Percentiles rank a stretch among this genome's conserved stretches.
Evolutionary conservation across 2,113 vertebrate genomes (phyloP).

Genomic region (Gambusia affinis): DNA sequence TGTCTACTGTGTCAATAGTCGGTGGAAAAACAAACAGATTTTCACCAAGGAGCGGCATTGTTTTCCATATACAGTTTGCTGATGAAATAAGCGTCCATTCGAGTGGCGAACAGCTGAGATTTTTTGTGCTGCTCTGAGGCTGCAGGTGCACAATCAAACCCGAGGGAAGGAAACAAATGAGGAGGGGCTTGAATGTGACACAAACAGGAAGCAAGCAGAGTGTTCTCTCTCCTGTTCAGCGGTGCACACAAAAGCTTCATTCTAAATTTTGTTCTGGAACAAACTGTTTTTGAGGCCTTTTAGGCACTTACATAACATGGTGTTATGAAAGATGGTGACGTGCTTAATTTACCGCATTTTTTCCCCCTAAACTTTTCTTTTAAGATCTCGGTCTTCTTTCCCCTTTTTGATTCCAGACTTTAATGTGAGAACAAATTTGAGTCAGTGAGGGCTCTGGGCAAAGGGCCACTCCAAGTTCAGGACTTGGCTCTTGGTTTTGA

Average conservation of each 20-base stretch:
- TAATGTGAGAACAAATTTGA: slow-evolving; percentile 10
- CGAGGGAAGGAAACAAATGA: slow-evolving; percentile 67
- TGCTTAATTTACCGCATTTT: slow-evolving; percentile 7
- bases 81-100: slow-evolving; percentile 31
- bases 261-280: slow-evolving; percentile 29
- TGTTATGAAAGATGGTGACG: slow-evolving; percentile 36
- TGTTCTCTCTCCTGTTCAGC: slow-evolving; percentile 52
- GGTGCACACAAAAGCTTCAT: slow-evolving; percentile 14
- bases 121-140: slow-evolving; percentile 52
- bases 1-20: slow-evolving; percentile 38
- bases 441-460: slow-evolving; percentile 27
- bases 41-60: slow-evolving; percentile 55
- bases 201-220: slow-evolving; percentile 72
- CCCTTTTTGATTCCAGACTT: slow-evolving; percentile 18
- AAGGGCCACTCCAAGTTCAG: slow-evolving; percentile 26
- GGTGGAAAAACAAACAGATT: slow-evolving; percentile 60
- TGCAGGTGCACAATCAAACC: slow-evolving; percentile 70
- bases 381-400: slow-evolving; percentile 22
- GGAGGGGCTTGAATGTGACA: slow-evolving; percentile 68
- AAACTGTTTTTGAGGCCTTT: slow-evolving; percentile 41
- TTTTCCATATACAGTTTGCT: slow-evolving; percentile 46
- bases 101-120: slow-evolving; percentile 30
- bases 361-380: slow-evolving; percentile 1
- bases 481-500: slow-evolving; percentile 29
- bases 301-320: slow-evolving; percentile 55